Evolutionary conservation across 2,888 invertebrate genomes (phyloP), one percentile per base, ranked within the genome.

Genomic region (Dioctria linearis): DNA sequence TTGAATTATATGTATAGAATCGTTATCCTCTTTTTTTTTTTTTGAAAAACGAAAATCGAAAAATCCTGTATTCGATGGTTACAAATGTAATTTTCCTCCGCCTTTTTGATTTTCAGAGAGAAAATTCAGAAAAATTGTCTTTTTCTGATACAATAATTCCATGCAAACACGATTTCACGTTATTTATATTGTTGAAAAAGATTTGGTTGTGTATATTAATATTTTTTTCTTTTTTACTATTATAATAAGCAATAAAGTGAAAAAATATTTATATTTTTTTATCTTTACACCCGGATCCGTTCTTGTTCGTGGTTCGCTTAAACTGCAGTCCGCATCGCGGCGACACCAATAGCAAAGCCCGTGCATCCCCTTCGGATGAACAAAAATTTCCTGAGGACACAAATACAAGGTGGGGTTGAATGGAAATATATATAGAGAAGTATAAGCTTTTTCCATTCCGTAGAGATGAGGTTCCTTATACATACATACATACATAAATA

Each of bases 251-350:
- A 46, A 49, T 76, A 49, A 76, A 25, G 37, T 9, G 13, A 13
- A 79, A 67, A 67, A 61, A 59, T 69, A 25, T 25, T 25, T 25
- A 25, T 25, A 25, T 25, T 25, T 75, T 81, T 65, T 85, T 79
- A 57, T 39, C 40, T 79, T 42, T 57, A 86, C 86, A 87, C 88
- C 88, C 88, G 88, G 87, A 88, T 88, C 89, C 89, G 88, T 88
- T 88, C 88, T 87, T 86, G 87, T 88, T 86, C 87, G 88, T 88
- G 88, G 88, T 89, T 89, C 88, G 86, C 88, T 89, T 87, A 87
- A 88, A 89, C 89, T 89, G 88, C 87, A 86, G 86, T 87, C 86
- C 86, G 86, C 86, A 86, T 86, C 83, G 82, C 75, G 79, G 82
- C 79, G 81, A 81, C 82, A 82, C 67, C 78, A 66, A 82, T 79